Evolutionary conservation across 2,113 vertebrate species (phyloP).

Genomic region (Sylvia atricapilla): DNA sequence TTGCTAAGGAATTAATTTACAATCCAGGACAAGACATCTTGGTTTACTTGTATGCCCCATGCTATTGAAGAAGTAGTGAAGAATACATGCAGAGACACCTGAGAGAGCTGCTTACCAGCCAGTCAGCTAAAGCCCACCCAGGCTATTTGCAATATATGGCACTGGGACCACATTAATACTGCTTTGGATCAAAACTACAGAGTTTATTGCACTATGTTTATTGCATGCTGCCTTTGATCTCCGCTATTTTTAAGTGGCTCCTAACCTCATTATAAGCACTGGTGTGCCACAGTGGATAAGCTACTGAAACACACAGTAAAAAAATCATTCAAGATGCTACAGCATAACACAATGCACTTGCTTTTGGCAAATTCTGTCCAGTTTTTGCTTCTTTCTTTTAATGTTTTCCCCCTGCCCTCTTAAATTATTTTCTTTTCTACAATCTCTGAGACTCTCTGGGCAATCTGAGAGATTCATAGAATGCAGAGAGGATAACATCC

Average conservation of each 20-base stretch:
- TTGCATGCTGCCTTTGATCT: background rate
- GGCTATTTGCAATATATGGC: background rate
- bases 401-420: background rate
- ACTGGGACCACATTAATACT: background rate
- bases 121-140: background rate
- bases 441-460: background rate
- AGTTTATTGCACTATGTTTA: background rate
- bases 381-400: background rate
- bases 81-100: background rate
- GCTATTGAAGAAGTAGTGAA: background rate
- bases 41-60: background rate
- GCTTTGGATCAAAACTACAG: background rate
- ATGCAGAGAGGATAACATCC: background rate
- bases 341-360: background rate
- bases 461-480: background rate
- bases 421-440: background rate
- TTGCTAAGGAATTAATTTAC: background rate
- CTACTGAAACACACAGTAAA: background rate
- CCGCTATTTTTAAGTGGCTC: background rate
- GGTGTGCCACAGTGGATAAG: background rate
- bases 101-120: background rate
- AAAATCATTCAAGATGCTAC: background rate
- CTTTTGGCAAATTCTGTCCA: background rate
- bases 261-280: background rate
- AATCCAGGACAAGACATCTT: background rate